Evolutionary conservation across 1,140 invertebrate genomes (phyloP).

Genomic region (Drosophila tani): DNA sequence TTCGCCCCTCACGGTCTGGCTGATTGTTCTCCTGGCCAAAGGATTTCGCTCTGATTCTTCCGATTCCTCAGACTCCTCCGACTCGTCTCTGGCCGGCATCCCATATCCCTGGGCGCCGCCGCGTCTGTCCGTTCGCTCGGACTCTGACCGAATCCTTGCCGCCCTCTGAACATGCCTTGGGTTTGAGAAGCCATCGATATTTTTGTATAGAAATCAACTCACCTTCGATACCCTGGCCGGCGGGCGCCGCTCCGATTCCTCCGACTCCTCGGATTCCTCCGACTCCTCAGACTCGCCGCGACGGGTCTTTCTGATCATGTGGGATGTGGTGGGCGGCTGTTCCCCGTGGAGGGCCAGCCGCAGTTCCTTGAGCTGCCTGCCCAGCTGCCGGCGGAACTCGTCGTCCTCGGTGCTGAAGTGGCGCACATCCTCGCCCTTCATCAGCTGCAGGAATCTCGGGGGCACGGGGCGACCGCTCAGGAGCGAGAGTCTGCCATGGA

Average conservation of each 20-base stretch:
- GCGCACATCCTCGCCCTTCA: background rate
- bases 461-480: slow-evolving; percentile 3
- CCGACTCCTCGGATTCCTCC: background rate
- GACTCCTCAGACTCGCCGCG: background rate
- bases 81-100: background rate
- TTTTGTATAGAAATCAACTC: no score
- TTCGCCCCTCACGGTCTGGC: no score
- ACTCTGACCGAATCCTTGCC: background rate
- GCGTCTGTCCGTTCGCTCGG: background rate
- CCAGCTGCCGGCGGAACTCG: slow-evolving; percentile 12
- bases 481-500: background rate
- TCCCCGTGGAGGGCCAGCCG: slow-evolving; percentile 1
- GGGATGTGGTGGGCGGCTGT: background rate
- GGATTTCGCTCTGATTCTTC: background rate
- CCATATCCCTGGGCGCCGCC: background rate
- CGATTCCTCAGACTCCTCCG: background rate
- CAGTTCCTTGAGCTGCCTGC: slow-evolving; percentile 19
- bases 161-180: background rate
- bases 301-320: background rate
- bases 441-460: background rate
- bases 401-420: slow-evolving; percentile 13
- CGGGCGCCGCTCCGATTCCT: background rate
- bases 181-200: no score
- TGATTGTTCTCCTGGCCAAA: no score
- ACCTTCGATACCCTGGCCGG: background rate